Evolutionary conservation across 2,113 vertebrate genomes (phyloP), one percentile per base, ranked within the genome.

Genomic region (Lamprotornis superbus): DNA sequence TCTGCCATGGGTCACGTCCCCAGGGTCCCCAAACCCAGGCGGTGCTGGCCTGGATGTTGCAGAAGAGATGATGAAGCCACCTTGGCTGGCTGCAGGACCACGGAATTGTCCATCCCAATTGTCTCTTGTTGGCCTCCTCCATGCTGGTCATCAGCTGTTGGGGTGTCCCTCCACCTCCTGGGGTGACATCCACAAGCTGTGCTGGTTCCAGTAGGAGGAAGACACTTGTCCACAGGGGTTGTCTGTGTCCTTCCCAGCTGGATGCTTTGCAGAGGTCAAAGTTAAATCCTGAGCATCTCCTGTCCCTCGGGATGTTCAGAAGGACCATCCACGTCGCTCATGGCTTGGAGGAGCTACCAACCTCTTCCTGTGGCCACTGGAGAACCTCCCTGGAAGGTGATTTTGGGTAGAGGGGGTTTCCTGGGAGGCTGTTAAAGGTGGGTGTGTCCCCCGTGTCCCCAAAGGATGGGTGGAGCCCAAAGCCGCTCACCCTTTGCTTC

Each of bases 1-100:
- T 15, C 47, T 63, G 22, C 52, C 57, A 12, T 0, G 1, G 15
- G 11, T 44, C 35, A 39, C 1, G 0, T 65, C 56, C 57, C 31
- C 68, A 61, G n/a, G 42, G 63, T 39, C 56, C 56, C 67, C 46
- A 24, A 59, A 14, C 31, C 44, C 71, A 15, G 7, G 40, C 22
- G 39, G 6, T 10, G 4, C 24, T 35, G 42, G 12, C 25, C 52
- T 10, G 1, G 35, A 7, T 7, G 5, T 27, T 18, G 19, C 35
- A 46, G 35, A 56, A 71, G 85, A 56, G 37, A 24, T 1, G 5
- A 65, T 23, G 33, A 76, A 50, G 22, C 56, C 61, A 44, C 10
- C 10, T 39, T 33, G 52, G 39, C 19, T 33, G 33, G 44, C 46
- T 40, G 35, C 18, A 44, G 73, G 28, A 79, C 33, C 40, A 40